Conservation (phyloP, 2,888 invertebrate genomes). For the Dasysyrphus albostriatus region DNA sequence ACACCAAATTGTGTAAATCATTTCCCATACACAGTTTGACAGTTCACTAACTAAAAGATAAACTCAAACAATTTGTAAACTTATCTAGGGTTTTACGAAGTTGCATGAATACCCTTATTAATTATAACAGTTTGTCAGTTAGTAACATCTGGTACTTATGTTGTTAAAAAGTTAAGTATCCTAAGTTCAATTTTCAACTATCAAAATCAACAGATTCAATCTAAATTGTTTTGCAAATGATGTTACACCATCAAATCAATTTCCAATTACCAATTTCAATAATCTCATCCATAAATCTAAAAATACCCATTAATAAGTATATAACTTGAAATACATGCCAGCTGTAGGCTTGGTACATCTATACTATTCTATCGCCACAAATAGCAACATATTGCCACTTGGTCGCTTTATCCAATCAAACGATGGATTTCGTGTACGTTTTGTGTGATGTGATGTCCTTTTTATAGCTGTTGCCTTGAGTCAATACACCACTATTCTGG, state of each 20-base stretch:
- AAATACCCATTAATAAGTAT: neutral
- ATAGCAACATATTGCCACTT: constrained; percentile 47
- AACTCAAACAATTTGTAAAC: no score
- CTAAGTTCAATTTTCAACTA: no score
- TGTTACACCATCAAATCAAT: neutral
- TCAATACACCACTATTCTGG: constrained; percentile 19
- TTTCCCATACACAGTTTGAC: no score
- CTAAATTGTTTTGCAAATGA: neutral
- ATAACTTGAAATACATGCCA: neutral
- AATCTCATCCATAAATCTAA: neutral
- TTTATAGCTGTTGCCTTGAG: constrained; percentile 13
- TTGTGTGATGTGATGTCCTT: constrained; percentile 11
- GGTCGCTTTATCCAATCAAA: neutral
- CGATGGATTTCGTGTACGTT: neutral
- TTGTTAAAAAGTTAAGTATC: no score
- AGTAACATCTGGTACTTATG: no score
- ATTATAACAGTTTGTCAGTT: no score
- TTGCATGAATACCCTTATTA: no score
- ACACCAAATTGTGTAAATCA: no score
- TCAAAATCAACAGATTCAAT: neutral
- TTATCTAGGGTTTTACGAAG: no score
- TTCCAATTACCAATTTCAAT: neutral
- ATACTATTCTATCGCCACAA: neutral
- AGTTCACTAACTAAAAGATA: no score
- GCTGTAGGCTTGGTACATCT: neutral